Conservation (phyloP, 2,797 vertebrate genomes). For the Synaphobranchus kaupii region DNA sequence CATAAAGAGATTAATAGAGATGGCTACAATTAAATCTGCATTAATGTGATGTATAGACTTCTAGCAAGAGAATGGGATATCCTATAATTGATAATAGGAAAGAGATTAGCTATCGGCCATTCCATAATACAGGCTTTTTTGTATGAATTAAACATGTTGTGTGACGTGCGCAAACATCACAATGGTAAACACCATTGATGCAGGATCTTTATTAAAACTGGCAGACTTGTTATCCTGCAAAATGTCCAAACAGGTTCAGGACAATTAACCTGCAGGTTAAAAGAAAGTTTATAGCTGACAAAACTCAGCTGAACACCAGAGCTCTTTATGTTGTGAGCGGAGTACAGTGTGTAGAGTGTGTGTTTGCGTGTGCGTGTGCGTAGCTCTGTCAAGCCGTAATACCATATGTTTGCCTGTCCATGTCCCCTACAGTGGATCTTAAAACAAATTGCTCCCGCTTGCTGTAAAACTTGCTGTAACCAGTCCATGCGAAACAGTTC, state of each 20-base stretch:
- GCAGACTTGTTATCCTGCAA: neutral
- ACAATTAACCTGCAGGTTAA: neutral
- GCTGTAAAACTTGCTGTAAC: neutral
- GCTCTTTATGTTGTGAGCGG: neutral
- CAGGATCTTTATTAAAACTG: neutral
- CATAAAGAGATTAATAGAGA: conserved; percentile 55
- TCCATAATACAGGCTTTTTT: neutral
- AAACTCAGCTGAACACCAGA: neutral
- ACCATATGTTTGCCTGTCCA: neutral
- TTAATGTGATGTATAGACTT: conserved; percentile 32
- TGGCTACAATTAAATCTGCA: conserved; percentile 40
- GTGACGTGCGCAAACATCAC: too few relatives aligned
- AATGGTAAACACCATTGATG: neutral
- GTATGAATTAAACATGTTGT: neutral
- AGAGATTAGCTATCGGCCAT: neutral
- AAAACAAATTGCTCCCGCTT: neutral
- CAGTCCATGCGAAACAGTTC: neutral
- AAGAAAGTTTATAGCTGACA: neutral
- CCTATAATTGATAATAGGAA: neutral
- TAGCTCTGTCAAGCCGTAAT: neutral
- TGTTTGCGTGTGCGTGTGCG: neutral
- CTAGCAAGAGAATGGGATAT: neutral
- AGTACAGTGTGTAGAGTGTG: neutral
- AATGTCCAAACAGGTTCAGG: neutral
- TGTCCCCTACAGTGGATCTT: neutral